Evolutionary conservation across 2,113 vertebrate genomes (phyloP).

Genomic region (Mesocricetus auratus): DNA sequence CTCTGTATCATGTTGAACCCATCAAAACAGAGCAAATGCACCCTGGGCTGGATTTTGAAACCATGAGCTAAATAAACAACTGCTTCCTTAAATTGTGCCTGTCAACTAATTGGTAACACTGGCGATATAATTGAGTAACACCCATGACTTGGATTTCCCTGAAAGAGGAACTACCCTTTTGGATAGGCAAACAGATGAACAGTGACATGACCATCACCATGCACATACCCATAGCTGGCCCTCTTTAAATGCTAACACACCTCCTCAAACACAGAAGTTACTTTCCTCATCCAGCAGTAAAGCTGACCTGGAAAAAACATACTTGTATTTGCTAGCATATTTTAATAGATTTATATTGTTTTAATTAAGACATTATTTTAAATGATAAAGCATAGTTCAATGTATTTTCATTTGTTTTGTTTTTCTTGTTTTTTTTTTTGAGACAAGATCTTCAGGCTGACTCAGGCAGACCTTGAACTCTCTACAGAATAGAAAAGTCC

Average conservation of each 20-base stretch:
- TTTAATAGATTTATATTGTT: conserved; percentile 65
- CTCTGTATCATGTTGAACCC: background rate
- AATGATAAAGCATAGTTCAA: background rate
- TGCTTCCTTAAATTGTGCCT: background rate
- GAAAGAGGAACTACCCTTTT: conserved; percentile 71
- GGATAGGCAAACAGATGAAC: conserved; percentile 74
- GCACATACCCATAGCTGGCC: conserved; percentile 73
- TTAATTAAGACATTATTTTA: conserved; percentile 70
- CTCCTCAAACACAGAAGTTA: conserved; percentile 72
- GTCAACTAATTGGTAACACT: background rate
- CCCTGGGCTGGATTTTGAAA: background rate
- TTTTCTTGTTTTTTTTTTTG: background rate
- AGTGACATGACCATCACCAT: conserved; percentile 25
- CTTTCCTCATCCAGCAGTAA: conserved; percentile 75
- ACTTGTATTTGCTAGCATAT: conserved; percentile 71
- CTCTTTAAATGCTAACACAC: conserved; percentile 73
- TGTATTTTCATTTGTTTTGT: background rate
- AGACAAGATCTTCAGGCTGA: background rate
- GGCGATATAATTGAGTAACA: background rate
- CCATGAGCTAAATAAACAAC: background rate
- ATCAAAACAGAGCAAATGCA: background rate
- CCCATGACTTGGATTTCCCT: conserved; percentile 75
- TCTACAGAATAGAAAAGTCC: background rate
- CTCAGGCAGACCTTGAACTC: background rate
- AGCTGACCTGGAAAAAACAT: conserved; percentile 77